Evolutionary conservation across 1,140 invertebrate species (phyloP).

Genomic region (Battus philenor): DNA sequence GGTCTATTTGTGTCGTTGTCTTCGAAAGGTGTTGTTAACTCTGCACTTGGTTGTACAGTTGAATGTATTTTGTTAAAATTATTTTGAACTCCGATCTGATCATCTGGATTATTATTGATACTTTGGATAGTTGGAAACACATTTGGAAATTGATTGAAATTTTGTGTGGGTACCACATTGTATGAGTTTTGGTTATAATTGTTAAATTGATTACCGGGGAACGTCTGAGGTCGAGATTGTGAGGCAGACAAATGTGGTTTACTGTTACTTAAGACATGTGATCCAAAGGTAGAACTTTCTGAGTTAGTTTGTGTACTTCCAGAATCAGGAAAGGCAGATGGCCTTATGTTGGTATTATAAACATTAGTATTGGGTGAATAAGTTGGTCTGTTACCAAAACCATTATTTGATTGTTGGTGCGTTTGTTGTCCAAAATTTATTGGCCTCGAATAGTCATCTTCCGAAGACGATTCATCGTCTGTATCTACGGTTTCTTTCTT

Average conservation of each 20-base stretch:
- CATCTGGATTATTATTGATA: neutral
- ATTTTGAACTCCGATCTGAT: slow-evolving; percentile 10
- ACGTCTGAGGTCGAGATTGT: slow-evolving; percentile 1
- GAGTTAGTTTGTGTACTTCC: too few relatives aligned
- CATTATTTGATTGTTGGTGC: neutral
- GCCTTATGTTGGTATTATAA: too few relatives aligned
- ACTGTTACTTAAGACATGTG: too few relatives aligned
- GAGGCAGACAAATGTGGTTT: too few relatives aligned
- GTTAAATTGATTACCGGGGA: neutral
- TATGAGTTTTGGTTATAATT: slow-evolving; percentile 10
- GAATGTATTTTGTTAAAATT: slow-evolving; percentile 22
- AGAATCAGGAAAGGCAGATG: too few relatives aligned
- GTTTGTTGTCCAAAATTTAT: slow-evolving; percentile 5
- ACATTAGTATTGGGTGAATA: slow-evolving; percentile 4
- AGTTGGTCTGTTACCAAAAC: slow-evolving; percentile 1
- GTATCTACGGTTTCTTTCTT: neutral
- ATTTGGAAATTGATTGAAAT: neutral
- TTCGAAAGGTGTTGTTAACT: slow-evolving; percentile 39
- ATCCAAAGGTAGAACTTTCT: too few relatives aligned
- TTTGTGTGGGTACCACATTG: slow-evolving; percentile 1
- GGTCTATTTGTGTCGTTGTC: neutral
- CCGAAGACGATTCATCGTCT: neutral
- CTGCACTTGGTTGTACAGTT: slow-evolving; percentile 28
- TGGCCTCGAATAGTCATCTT: slow-evolving; percentile 7
- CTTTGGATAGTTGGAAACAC: neutral